Conservation (phyloP, 2,888 invertebrate genomes). For the Dolomedes plantarius region DNA sequence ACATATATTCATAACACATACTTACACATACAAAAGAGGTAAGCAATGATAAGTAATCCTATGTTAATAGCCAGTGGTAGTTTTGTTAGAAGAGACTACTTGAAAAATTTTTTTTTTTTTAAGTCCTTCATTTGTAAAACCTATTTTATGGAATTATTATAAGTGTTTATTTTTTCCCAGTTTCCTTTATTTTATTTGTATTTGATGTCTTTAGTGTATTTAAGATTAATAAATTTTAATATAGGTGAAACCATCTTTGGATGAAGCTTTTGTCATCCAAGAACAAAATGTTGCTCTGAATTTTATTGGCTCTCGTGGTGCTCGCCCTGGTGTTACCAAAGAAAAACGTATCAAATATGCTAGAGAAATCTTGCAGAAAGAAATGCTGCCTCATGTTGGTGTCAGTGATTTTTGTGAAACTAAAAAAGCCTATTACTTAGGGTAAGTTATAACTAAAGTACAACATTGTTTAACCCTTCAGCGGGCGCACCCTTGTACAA, state of each 20-base stretch:
- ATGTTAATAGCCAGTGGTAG: too few species aligned
- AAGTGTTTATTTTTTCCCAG: too few species aligned
- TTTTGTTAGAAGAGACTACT: background rate
- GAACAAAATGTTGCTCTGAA: conserved; percentile 99
- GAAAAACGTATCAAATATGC: conserved; percentile 99
- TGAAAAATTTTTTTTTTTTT: too few species aligned
- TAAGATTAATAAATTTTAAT: background rate
- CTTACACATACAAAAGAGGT: too few species aligned
- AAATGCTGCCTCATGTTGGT: conserved; percentile 99
- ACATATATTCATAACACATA: too few species aligned
- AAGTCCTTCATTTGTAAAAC: too few species aligned
- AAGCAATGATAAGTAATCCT: too few species aligned
- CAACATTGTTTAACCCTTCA: too few species aligned
- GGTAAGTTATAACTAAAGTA: conserved; percentile 45
- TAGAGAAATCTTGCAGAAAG: conserved; percentile 98
- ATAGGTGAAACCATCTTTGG: conserved; percentile 93
- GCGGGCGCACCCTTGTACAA: too few species aligned
- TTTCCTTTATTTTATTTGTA: too few species aligned
- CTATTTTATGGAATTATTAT: too few species aligned
- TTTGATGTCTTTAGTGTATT: too few species aligned
- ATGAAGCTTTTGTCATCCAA: conserved; percentile 99
- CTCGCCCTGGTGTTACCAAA: conserved; percentile 97
- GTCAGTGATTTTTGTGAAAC: conserved; percentile 99
- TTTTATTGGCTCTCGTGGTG: conserved; percentile 98
- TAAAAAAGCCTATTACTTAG: conserved; percentile 92